Evolutionary conservation across 2,888 invertebrate species (phyloP).

Genomic region (Mesorhabditis spiculigera): DNA sequence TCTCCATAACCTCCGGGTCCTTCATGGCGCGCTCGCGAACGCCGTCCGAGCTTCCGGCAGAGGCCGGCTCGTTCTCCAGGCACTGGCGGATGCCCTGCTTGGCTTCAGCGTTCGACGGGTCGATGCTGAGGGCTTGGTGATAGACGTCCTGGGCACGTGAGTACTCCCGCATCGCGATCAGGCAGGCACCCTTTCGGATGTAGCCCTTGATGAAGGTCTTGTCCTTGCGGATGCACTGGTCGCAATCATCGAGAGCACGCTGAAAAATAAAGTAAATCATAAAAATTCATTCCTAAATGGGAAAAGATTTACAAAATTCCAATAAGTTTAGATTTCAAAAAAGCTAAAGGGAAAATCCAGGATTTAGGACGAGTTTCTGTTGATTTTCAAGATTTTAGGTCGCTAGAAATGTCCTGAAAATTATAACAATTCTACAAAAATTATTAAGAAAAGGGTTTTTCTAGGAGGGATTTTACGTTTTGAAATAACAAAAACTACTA

Average conservation of each 20-base stretch:
- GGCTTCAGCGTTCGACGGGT: slow-evolving; percentile 74
- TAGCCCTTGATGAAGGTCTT: slow-evolving; percentile 89
- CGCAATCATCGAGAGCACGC: slow-evolving; percentile 91
- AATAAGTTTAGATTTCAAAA: too few relatives aligned
- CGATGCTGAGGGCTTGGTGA: slow-evolving; percentile 89
- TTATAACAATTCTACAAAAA: too few relatives aligned
- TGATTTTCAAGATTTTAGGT: too few relatives aligned
- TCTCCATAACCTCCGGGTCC: slow-evolving; percentile 94
- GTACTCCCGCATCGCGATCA: slow-evolving; percentile 90
- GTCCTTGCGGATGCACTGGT: slow-evolving; percentile 85
- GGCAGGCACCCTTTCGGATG: slow-evolving; percentile 91
- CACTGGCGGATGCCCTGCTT: background rate
- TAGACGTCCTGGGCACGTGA: slow-evolving; percentile 85
- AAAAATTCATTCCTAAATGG: too few relatives aligned
- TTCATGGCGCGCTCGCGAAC: slow-evolving; percentile 78
- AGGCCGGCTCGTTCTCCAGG: background rate
- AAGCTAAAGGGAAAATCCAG: too few relatives aligned
- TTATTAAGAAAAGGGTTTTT: too few relatives aligned
- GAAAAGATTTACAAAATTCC: too few relatives aligned
- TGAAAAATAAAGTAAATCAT: slow-evolving; percentile 61
- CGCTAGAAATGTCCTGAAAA: too few relatives aligned
- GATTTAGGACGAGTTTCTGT: too few relatives aligned
- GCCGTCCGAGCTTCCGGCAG: background rate
- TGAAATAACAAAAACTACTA: too few relatives aligned
- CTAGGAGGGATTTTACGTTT: too few relatives aligned